phyloP scores from a whole-genome alignment of 2,113 vertebrate genomes.

The Mesocricetus auratus region DNA sequence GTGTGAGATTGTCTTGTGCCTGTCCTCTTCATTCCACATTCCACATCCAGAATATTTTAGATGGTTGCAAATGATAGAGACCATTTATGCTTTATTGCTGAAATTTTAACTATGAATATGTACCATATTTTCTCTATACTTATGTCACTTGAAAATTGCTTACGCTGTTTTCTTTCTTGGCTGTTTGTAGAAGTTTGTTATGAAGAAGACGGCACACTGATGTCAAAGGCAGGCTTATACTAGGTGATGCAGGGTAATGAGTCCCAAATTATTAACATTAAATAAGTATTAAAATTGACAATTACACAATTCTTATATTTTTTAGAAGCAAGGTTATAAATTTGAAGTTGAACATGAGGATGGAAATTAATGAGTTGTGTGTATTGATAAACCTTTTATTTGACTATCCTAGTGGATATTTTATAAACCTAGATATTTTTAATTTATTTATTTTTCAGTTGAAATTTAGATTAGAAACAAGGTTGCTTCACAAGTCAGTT shows the following conservation, averaged over 20 bases:
- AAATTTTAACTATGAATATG: background rate
- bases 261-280: background rate
- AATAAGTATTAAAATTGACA: background rate
- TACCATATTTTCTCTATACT: background rate
- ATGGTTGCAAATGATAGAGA: background rate
- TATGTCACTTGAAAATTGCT: background rate
- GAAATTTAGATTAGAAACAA: too few species aligned
- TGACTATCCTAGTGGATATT: background rate
- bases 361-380: conserved; percentile 19
- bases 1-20: background rate
- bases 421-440: conserved; percentile 25
- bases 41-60: background rate
- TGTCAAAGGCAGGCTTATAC: background rate
- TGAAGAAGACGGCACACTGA: background rate
- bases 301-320: background rate
- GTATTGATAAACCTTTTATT: background rate
- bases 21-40: background rate
- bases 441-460: too few species aligned
- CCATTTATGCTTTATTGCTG: background rate
- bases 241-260: background rate
- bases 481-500: too few species aligned
- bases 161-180: background rate
- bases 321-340: background rate
- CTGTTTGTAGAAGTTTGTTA: background rate
- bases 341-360: background rate